These are phyloP conservation scores for Sphaerophoria taeniata DNA, from an alignment of 2,888 invertebrate genomes.

Conservation along the genomic window DNA sequence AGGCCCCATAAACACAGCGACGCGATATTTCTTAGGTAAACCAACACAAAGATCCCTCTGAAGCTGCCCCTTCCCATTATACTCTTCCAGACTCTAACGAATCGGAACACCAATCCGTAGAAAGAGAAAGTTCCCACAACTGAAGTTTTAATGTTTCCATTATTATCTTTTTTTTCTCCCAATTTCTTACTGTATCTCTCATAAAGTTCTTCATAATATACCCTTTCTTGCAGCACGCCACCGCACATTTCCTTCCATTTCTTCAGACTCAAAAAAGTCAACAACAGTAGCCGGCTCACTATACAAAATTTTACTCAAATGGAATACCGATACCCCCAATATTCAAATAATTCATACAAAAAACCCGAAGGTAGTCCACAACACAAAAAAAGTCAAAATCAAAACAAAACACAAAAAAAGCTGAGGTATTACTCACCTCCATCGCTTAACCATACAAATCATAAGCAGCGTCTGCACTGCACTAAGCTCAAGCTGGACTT, in stretches of 20 bases:
- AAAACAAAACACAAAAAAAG: slow-evolving; percentile 46
- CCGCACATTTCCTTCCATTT: slow-evolving; percentile 51
- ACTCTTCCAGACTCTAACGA: slow-evolving; percentile 43
- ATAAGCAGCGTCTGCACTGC: slow-evolving; percentile 42
- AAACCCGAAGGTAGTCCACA: slow-evolving; percentile 71
- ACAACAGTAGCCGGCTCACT: slow-evolving; percentile 30
- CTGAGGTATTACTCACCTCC: slow-evolving; percentile 54
- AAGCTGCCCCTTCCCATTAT: not conserved
- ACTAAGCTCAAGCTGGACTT: slow-evolving; percentile 47
- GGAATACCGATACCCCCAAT: slow-evolving; percentile 47
- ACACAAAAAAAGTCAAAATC: slow-evolving; percentile 11
- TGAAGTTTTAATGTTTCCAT: not conserved
- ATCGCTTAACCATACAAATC: slow-evolving; percentile 24
- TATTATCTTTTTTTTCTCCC: slow-evolving; percentile 10
- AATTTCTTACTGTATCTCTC: slow-evolving; percentile 28
- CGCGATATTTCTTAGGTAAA: slow-evolving; percentile 1
- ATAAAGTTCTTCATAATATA: slow-evolving; percentile 51
- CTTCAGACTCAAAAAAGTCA: slow-evolving; percentile 2
- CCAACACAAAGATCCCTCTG: slow-evolving; percentile 33
- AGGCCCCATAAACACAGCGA: slow-evolving; percentile 13
- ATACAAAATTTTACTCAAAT: not conserved
- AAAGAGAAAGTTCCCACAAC: slow-evolving; percentile 65
- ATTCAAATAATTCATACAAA: slow-evolving; percentile 39
- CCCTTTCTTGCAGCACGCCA: slow-evolving; percentile 35
- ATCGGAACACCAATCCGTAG: slow-evolving; percentile 50